These are phyloP conservation scores for Syrmaticus mikado DNA, from an alignment of 2,113 vertebrate genomes.

Conservation along the genomic window DNA sequence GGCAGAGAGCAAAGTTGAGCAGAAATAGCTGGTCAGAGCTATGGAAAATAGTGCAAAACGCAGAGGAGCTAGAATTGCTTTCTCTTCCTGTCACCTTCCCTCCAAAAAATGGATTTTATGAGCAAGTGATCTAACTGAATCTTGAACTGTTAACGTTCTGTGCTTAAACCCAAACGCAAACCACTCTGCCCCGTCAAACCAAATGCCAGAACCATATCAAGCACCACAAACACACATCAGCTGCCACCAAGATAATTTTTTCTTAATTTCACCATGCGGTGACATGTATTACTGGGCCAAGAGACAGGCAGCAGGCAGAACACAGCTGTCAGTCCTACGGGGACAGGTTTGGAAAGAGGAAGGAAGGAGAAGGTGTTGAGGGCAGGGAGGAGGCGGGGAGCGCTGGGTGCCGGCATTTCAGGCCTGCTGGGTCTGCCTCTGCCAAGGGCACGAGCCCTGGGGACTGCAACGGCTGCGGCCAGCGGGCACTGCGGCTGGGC, in stretches of 20 bases:
- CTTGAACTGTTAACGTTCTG: background rate
- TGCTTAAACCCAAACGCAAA: background rate
- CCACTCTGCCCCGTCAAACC: background rate
- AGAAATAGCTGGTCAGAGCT: slow-evolving; percentile 25
- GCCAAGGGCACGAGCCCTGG: background rate
- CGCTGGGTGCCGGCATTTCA: background rate
- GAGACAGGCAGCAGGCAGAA: too few species aligned
- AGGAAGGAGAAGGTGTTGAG: background rate
- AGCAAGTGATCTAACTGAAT: background rate
- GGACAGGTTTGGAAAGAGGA: rapidly evolving
- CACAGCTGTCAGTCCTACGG: background rate
- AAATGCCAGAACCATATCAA: background rate
- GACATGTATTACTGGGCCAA: background rate
- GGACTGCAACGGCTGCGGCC: background rate
- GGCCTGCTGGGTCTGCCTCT: background rate
- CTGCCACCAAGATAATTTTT: background rate
- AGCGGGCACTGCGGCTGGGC: background rate
- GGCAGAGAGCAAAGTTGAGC: slow-evolving; percentile 53
- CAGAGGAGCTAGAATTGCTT: background rate
- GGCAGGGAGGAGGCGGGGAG: background rate
- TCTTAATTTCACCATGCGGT: background rate
- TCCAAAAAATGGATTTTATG: background rate
- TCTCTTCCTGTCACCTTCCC: background rate
- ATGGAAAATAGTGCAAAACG: slow-evolving; percentile 23
- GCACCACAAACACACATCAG: background rate